Base-by-base conservation (phyloP, 2,113 vertebrate genomes). In the Fulica atra region DNA sequence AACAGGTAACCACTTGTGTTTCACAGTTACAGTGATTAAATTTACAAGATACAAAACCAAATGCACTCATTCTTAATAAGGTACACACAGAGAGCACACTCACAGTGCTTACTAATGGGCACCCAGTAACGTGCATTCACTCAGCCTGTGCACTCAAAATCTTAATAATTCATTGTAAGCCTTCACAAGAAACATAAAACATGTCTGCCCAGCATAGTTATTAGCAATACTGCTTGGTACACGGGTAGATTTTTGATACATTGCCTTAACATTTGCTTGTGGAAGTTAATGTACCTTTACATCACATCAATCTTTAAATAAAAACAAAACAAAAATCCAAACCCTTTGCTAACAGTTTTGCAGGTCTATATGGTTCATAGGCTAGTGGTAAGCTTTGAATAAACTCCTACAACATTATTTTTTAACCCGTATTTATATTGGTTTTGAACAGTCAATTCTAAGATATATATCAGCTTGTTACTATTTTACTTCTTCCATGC, bases 81-180 rank as follows among this genome's bases (percentile, higher is more conserved):
- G 53, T 70, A 46, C 69, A 26, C 33, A 13, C 46, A 54, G 69
- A 65, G 70, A 83, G 86, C n/a, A 68, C 81, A 63, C 81, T 92
- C 66, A 21, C 16, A 0, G 28, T 46, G 89, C 77, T 83, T 89
- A 57, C 78, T 92, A 87, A 95, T 92, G 81, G 73, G 78, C 33
- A 60, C 73, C 84, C 80, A 21, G 83, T 50, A 77, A 81, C 44
- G 66, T 79, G 79, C 65, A 35, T 80, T 84, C 79, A 74, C 66
- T 90, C 16, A 6, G 74, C 80, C 80, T 81, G 50, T 54, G 89
- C 95, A 93, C 96, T 94, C 91, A 92, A 78, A 89, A 89, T 26
- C 88, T 92, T 88, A 95, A 95, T 94, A 94, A 96, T 96, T 95
- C 69, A 95, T 93, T 87, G 78, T 92, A 70, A 94, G 85, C 54